phyloP scores from a whole-genome alignment of 2,888 invertebrate species.

The Euclidia mi region DNA sequence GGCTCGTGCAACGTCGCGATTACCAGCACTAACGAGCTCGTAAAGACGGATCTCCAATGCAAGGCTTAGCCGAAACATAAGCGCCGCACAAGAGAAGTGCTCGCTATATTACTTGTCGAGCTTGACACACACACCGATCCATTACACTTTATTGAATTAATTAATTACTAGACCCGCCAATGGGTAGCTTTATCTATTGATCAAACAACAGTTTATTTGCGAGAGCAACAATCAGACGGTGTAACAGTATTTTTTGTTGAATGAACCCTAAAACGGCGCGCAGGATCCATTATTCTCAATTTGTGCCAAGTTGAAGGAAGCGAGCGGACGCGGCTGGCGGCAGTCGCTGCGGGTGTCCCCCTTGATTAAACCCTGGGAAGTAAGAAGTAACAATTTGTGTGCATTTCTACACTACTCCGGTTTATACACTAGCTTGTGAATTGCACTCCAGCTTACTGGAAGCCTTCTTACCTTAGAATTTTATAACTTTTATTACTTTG shows the following conservation, averaged over 20 bases:
- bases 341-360: slow-evolving; percentile 87
- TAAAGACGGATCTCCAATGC: slow-evolving; percentile 88
- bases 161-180: neutral
- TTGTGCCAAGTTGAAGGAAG: slow-evolving; percentile 82
- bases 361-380: slow-evolving; percentile 87
- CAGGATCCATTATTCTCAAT: slow-evolving; percentile 88
- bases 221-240: slow-evolving; percentile 45
- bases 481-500: slow-evolving; percentile 54
- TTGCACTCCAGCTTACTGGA: slow-evolving; percentile 70
- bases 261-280: slow-evolving; percentile 77
- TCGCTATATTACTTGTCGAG: slow-evolving; percentile 9
- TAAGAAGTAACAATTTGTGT: slow-evolving; percentile 86
- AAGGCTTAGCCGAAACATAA: slow-evolving; percentile 81
- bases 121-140: neutral
- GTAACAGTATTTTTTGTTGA: slow-evolving; percentile 68
- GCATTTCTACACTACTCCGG: slow-evolving; percentile 69
- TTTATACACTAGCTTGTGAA: slow-evolving; percentile 66
- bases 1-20: slow-evolving; percentile 87
- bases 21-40: slow-evolving; percentile 89
- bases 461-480: slow-evolving; percentile 42
- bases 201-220: slow-evolving; percentile 31
- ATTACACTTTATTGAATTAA: slow-evolving; percentile 1
- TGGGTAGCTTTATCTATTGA: neutral
- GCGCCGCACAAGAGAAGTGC: slow-evolving; percentile 53
- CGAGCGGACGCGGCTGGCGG: slow-evolving; percentile 62